Evolutionary conservation across 2,797 vertebrate species (phyloP), one percentile per base, ranked within the genome.

Genomic region (Mergus octosetaceus): DNA sequence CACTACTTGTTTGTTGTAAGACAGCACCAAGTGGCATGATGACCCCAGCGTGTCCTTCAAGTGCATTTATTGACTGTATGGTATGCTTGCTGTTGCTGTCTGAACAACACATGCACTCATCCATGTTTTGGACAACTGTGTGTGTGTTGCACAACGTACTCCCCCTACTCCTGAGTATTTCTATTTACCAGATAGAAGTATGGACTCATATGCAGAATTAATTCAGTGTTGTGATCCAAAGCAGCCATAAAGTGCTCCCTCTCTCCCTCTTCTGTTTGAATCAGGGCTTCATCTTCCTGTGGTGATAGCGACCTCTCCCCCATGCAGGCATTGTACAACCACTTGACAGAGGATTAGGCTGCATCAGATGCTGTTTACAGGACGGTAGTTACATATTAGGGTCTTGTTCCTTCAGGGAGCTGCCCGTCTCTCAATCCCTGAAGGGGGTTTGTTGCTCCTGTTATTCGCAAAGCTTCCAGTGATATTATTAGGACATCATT

Each of bases 11-110:
- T 45, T 71, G 54, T 27, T 0, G 0, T 58, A 21, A 39, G 34
- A 64, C 30, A 7, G 7, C 1, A 43, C 38, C 2, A 28, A 41
- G 62, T 34, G 34, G 25, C 0, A 0, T 11, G 32, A n/a, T 84
- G 73, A 70, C 25, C 28, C 24, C 60, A 61, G 1, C 1, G 0
- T 41, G 28, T 54, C 71, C 45, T 34, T 36, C 56, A 66, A 82
- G 54, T 53, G 27, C 57, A 20, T 11, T 66, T 53, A 7, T 6
- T 47, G 38, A n/a, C 62, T 11, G 2, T 12, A 2, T 8, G 7
- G 39, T n/a, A 21, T 30, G 15, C 45, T 71, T 71, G 36, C 3
- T 24, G 61, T 56, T 70, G 22, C 38, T 57, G 4, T 66, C 43
- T 53, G 70, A 90, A 38, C 30, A n/a, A 43, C 69, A 30, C 30